Conservation (phyloP, 2,797 vertebrate species). For the Anguilla marmorata region DNA sequence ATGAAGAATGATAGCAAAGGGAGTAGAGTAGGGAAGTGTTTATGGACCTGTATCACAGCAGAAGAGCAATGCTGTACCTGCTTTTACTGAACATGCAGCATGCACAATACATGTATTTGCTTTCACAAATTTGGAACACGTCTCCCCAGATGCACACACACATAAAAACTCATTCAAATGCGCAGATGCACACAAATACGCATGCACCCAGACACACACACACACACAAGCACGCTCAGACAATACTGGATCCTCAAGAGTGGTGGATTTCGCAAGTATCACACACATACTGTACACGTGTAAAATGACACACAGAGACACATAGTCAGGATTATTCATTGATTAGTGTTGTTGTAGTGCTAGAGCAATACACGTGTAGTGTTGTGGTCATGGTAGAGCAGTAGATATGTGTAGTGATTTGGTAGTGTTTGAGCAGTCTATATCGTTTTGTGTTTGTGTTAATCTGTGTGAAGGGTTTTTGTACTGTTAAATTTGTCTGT, state of each 20-base stretch:
- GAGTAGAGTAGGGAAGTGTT: neutral
- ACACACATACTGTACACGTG: neutral
- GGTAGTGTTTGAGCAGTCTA: too few relatives aligned
- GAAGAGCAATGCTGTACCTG: neutral
- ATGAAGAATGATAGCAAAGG: neutral
- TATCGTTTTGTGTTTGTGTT: too few relatives aligned
- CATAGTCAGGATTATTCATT: neutral
- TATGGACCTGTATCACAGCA: neutral
- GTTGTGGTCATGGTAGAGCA: neutral
- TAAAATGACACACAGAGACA: neutral
- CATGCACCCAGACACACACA: neutral
- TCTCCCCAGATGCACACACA: neutral
- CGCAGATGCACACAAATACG: neutral
- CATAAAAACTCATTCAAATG: neutral
- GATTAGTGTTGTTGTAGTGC: neutral
- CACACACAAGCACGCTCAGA: neutral
- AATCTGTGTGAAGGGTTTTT: too few relatives aligned
- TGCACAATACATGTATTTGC: neutral
- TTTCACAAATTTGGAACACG: neutral
- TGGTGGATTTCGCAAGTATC: neutral
- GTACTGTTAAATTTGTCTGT: too few relatives aligned
- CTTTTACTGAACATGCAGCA: neutral
- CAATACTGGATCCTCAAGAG: neutral
- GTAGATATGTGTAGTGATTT: neutral
- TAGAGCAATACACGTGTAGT: neutral